phyloP scores from a whole-genome alignment of 2,888 invertebrate species.

The Andrena camellia region DNA sequence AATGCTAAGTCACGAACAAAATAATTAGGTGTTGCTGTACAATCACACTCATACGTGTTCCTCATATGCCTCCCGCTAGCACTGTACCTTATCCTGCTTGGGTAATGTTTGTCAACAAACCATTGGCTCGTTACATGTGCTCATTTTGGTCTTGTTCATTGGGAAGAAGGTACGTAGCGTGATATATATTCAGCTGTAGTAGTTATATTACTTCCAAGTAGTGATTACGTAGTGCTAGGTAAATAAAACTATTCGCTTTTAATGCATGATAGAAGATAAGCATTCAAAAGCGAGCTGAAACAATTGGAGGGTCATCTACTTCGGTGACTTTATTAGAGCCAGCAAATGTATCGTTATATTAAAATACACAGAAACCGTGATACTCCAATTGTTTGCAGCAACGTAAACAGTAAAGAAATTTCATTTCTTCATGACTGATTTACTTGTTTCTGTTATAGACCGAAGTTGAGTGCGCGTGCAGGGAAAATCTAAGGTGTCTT shows the following conservation, averaged over 20 bases:
- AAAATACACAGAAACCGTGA: too few relatives aligned
- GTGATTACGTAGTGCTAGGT: too few relatives aligned
- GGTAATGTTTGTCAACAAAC: neutral
- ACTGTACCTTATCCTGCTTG: conserved; percentile 28
- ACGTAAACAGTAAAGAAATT: too few relatives aligned
- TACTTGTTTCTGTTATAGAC: conserved; percentile 87
- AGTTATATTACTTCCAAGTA: too few relatives aligned
- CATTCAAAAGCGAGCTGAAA: neutral
- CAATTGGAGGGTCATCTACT: too few relatives aligned
- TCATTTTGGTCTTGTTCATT: conserved; percentile 18
- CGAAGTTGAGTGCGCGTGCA: conserved; percentile 94
- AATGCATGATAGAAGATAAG: neutral
- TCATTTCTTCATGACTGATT: neutral
- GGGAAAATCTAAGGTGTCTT: conserved; percentile 94
- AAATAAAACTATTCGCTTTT: neutral
- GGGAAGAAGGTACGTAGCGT: neutral
- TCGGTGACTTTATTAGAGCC: too few relatives aligned
- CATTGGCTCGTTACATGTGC: neutral
- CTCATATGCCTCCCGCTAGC: conserved; percentile 29
- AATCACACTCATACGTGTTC: neutral
- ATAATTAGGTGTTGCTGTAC: too few relatives aligned
- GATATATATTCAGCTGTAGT: neutral
- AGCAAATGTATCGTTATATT: too few relatives aligned
- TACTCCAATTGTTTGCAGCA: too few relatives aligned
- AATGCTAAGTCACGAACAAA: too few relatives aligned